These are phyloP conservation scores for Atractosteus spatula DNA, from an alignment of 2,113 vertebrate genomes.

Conservation along the genomic window DNA sequence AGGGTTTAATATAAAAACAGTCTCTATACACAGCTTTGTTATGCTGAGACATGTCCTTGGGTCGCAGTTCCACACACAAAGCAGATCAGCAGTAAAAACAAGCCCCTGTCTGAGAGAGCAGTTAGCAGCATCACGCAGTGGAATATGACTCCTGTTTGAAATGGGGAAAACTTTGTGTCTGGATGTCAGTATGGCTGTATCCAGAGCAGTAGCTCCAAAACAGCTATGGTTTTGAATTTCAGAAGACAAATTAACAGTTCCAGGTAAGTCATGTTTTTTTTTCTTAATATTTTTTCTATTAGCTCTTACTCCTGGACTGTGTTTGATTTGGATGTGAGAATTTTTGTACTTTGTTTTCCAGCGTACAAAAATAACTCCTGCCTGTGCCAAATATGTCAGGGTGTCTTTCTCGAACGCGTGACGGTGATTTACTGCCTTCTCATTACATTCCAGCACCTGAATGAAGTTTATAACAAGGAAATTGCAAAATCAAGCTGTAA, in stretches of 20 bases:
- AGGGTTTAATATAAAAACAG: too few relatives aligned
- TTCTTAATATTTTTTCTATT: conserved; percentile 18
- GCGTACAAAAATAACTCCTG: not conserved
- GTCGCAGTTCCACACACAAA: not conserved
- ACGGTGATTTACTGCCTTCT: conserved; percentile 7
- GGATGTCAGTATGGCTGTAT: not conserved
- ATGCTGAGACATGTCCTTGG: conserved; percentile 11
- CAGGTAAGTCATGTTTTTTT: conserved; percentile 47
- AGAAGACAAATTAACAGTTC: conserved; percentile 31
- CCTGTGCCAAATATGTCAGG: not conserved
- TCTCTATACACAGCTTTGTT: conserved; percentile 24
- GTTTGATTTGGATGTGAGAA: conserved; percentile 22
- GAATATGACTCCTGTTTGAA: conserved; percentile 21
- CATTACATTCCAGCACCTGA: conserved; percentile 15
- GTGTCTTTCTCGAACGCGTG: conserved; percentile 11
- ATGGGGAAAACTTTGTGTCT: conserved; percentile 29
- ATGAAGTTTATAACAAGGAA: conserved; percentile 6
- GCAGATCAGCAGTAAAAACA: not conserved
- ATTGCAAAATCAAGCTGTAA: conserved; percentile 23
- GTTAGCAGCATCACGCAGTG: conserved; percentile 6
- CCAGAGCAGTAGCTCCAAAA: conserved; percentile 19
- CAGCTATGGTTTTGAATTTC: conserved; percentile 19
- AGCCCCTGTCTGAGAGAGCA: not conserved
- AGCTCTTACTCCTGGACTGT: conserved; percentile 12
- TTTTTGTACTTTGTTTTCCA: conserved; percentile 6